phyloP scores from a whole-genome alignment of 2,797 vertebrate species.

The Myotis planiceps region DNA sequence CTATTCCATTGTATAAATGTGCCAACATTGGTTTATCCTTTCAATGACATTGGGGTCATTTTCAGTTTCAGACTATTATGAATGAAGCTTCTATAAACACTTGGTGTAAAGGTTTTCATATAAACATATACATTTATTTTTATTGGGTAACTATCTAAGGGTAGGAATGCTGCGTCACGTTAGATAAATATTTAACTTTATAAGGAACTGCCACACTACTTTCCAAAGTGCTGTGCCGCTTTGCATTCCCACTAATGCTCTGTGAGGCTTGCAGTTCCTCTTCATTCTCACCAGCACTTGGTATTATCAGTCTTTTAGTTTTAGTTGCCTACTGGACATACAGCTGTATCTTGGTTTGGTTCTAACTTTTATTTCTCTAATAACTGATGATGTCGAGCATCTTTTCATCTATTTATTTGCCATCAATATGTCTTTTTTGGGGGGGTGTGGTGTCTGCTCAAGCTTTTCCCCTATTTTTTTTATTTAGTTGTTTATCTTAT shows the following conservation, averaged over 20 bases:
- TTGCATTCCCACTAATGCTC: neutral
- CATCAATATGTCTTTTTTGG: neutral
- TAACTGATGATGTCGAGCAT: neutral
- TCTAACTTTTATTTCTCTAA: neutral
- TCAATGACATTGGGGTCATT: neutral
- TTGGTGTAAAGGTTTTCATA: neutral
- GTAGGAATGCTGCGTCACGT: neutral
- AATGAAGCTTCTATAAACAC: neutral
- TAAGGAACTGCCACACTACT: neutral
- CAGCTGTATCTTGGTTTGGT: neutral
- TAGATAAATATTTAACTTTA: slow-evolving; percentile 7
- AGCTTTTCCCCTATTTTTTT: neutral
- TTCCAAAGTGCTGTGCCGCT: neutral
- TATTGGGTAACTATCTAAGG: neutral
- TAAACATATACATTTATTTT: neutral
- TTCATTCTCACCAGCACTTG: neutral
- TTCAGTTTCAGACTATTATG: neutral
- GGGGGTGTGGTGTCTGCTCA: neutral
- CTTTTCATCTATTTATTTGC: neutral
- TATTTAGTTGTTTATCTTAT: neutral
- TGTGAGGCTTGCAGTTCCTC: neutral
- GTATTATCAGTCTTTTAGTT: neutral
- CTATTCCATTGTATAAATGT: neutral
- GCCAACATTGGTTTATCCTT: neutral
- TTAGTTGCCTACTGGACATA: neutral